A percentile compares a stretch with the other conserved stretches of the same genome.
Conservation (phyloP, 2,113 vertebrate species). For the Seriola rivoliana region DNA sequence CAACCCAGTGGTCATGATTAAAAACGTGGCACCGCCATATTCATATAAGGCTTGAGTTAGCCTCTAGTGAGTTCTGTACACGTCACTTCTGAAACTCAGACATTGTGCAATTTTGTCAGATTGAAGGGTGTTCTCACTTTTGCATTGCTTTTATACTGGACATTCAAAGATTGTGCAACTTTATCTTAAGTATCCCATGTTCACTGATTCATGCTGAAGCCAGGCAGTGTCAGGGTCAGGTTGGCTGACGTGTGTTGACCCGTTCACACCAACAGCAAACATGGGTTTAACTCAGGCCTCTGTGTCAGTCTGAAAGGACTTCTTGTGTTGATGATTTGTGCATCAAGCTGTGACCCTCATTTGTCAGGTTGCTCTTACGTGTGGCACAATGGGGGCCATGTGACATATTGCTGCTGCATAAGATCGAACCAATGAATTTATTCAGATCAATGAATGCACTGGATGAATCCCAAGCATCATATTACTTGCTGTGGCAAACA, state of each 20-base stretch:
- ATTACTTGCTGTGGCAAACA: background rate
- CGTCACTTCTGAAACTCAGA: background rate
- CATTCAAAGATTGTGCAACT: background rate
- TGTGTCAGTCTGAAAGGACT: constrained; percentile 30
- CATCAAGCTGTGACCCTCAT: constrained; percentile 26
- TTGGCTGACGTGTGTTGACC: constrained; percentile 15
- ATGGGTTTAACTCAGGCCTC: constrained; percentile 10
- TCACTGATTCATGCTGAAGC: background rate
- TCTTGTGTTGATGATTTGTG: constrained; percentile 34
- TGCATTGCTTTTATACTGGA: background rate
- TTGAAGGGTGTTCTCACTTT: background rate
- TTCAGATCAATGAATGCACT: background rate
- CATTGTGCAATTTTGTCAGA: background rate
- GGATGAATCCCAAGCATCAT: background rate
- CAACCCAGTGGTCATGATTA: background rate
- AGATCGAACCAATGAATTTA: background rate
- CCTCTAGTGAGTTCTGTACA: background rate
- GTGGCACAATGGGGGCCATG: constrained; percentile 14
- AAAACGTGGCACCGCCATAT: background rate
- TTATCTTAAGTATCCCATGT: background rate
- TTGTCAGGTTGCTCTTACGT: background rate
- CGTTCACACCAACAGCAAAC: constrained; percentile 18
- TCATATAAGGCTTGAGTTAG: background rate
- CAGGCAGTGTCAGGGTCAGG: constrained; percentile 21
- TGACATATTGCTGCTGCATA: background rate